Conservation (phyloP, 1,140 invertebrate genomes). For the Neodiprion lecontei region DNA sequence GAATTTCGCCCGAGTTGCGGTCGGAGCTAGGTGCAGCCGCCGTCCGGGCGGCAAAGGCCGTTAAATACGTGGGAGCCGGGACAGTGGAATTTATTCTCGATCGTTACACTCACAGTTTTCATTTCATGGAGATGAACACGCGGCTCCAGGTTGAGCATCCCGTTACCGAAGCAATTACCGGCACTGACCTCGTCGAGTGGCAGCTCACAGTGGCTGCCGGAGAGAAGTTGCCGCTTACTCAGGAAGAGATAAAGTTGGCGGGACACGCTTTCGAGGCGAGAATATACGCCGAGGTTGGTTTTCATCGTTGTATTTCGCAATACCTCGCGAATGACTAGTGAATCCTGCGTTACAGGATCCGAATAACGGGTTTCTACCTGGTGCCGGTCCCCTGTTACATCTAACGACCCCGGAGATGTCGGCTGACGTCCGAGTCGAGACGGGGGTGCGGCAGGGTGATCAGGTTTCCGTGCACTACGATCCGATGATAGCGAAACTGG, state of each 20-base stretch:
- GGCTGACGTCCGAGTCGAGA: slow-evolving; percentile 78
- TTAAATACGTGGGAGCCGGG: slow-evolving; percentile 94
- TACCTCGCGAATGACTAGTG: neutral
- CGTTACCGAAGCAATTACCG: slow-evolving; percentile 97
- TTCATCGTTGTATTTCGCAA: neutral
- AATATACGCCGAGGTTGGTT: slow-evolving; percentile 88
- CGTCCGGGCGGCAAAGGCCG: slow-evolving; percentile 89
- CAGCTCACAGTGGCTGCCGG: slow-evolving; percentile 89
- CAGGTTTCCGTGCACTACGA: slow-evolving; percentile 98
- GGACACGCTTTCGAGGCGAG: slow-evolving; percentile 93
- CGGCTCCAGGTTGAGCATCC: slow-evolving; percentile 96
- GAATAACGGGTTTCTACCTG: slow-evolving; percentile 87
- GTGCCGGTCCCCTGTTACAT: slow-evolving; percentile 78
- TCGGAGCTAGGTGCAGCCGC: slow-evolving; percentile 86
- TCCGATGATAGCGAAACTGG: slow-evolving; percentile 99
- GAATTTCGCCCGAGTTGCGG: slow-evolving; percentile 79
- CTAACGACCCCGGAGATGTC: slow-evolving; percentile 69
- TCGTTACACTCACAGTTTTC: slow-evolving; percentile 82
- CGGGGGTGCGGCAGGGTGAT: slow-evolving; percentile 78
- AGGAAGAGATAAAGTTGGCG: slow-evolving; percentile 78
- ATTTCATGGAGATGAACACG: slow-evolving; percentile 99
- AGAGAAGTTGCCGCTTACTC: slow-evolving; percentile 80
- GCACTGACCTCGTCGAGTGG: slow-evolving; percentile 96
- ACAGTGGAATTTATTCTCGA: slow-evolving; percentile 97
- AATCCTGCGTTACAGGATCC: slow-evolving; percentile 62